phyloP scores from a whole-genome alignment of 2,888 invertebrate species.

The Cephus runcator region DNA sequence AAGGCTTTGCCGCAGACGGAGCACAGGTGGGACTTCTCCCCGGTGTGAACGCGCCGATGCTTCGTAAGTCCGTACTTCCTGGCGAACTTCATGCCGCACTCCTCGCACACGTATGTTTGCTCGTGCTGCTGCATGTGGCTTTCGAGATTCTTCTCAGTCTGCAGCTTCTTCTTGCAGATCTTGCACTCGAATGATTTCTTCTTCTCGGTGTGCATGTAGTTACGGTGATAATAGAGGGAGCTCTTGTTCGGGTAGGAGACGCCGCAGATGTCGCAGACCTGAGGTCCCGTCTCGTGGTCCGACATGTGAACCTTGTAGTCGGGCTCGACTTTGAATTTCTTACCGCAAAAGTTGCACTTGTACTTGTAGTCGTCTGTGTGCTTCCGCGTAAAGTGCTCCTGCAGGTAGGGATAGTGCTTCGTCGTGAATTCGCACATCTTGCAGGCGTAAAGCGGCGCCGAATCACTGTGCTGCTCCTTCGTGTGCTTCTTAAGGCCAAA shows the following conservation, averaged over 20 bases:
- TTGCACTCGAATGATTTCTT: slow-evolving; percentile 26
- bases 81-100: slow-evolving; percentile 35
- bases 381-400: slow-evolving; percentile 20
- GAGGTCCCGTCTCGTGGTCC: slow-evolving; percentile 30
- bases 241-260: slow-evolving; percentile 33
- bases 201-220: slow-evolving; percentile 34
- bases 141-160: slow-evolving; percentile 25
- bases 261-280: slow-evolving; percentile 34
- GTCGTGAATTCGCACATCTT: slow-evolving; percentile 15
- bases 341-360: slow-evolving; percentile 30
- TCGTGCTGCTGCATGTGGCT: slow-evolving; percentile 30
- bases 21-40: slow-evolving; percentile 17
- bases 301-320: slow-evolving; percentile 31
- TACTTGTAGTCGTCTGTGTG: slow-evolving; percentile 28
- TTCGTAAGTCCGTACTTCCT: slow-evolving; percentile 28
- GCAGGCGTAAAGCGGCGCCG: slow-evolving; percentile 12
- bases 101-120: slow-evolving; percentile 35
- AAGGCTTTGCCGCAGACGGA: slow-evolving; percentile 28
- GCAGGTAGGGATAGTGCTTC: slow-evolving; percentile 16
- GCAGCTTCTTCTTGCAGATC: slow-evolving; percentile 29
- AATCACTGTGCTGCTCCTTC: slow-evolving; percentile 21
- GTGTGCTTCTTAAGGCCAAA: slow-evolving; percentile 19
- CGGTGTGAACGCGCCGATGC: slow-evolving; percentile 14
- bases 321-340: slow-evolving; percentile 29
- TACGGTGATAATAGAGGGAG: slow-evolving; percentile 29